Evolutionary conservation across 2,113 vertebrate genomes (phyloP).

Genomic region (Lagopus muta): DNA sequence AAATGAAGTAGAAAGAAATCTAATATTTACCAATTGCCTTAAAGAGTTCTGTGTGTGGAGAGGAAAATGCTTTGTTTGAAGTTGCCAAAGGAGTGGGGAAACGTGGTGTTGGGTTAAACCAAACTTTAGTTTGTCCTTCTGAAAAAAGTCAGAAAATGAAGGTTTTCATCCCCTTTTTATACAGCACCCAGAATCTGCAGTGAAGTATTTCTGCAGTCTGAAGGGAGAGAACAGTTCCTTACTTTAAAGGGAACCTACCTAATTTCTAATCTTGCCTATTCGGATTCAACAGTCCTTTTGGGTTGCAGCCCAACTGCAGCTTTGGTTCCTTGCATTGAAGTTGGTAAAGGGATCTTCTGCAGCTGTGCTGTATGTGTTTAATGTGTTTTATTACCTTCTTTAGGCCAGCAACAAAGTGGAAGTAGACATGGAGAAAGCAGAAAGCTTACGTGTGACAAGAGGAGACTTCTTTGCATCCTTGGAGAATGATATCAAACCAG

Average conservation of each 20-base stretch:
- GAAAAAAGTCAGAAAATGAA: not conserved
- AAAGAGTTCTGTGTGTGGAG: not conserved
- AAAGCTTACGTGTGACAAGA: slow-evolving; percentile 87
- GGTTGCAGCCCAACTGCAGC: not conserved
- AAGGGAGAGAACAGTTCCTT: not conserved
- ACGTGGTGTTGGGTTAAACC: not conserved
- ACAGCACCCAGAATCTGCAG: not conserved
- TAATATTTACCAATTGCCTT: not conserved
- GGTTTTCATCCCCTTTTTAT: not conserved
- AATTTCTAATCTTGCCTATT: not conserved
- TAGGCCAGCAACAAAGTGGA: slow-evolving; percentile 96
- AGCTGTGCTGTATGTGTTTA: not conserved
- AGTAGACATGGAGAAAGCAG: slow-evolving; percentile 94
- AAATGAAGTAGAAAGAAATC: not conserved
- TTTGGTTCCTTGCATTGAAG: not conserved
- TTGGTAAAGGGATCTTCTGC: accelerated
- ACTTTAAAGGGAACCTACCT: not conserved
- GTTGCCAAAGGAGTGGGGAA: not conserved
- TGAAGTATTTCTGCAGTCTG: not conserved
- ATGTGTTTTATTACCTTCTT: not conserved
- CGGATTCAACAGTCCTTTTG: not conserved
- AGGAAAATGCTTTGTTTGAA: not conserved
- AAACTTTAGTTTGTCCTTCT: not conserved
- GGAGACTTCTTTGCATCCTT: slow-evolving; percentile 91
- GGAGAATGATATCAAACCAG: slow-evolving; percentile 97